phyloP scores from a whole-genome alignment of 2,113 vertebrate species.

The Pogonocichla stellata region DNA sequence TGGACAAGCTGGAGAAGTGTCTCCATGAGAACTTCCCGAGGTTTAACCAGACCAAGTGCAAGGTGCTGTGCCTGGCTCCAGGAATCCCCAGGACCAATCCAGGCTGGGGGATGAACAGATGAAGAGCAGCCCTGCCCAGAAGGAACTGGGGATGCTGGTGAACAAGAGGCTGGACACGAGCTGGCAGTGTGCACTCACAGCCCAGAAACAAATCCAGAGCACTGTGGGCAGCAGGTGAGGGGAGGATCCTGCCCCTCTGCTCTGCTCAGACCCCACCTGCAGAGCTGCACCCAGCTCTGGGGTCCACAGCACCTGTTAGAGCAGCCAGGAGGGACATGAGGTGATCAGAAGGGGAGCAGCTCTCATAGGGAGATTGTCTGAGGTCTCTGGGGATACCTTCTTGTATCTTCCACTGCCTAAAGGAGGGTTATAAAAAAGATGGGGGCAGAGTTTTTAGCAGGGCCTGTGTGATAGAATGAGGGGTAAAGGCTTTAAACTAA shows the following conservation, averaged over 20 bases:
- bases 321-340: not conserved
- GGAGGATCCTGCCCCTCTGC: not conserved
- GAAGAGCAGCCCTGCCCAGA: not conserved
- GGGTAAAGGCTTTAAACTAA: not conserved
- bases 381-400: not conserved
- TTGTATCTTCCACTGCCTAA: not conserved
- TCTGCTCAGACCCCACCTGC: not conserved
- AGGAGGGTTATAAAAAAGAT: not conserved
- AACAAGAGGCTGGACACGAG: not conserved
- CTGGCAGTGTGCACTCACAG: not conserved
- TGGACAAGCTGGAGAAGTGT: not conserved
- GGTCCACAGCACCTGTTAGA: not conserved
- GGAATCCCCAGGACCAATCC: not conserved
- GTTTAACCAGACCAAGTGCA: not conserved
- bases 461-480: not conserved
- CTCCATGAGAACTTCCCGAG: rapidly evolving
- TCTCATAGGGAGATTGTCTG: not conserved
- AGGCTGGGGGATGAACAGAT: not conserved
- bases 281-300: not conserved
- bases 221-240: not conserved
- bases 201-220: not conserved
- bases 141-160: not conserved
- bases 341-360: not conserved
- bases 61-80: not conserved
- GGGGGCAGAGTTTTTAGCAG: not conserved